Evolutionary conservation across 2,888 invertebrate genomes (phyloP).

Genomic region (Branchipolynoe longqiensis): DNA sequence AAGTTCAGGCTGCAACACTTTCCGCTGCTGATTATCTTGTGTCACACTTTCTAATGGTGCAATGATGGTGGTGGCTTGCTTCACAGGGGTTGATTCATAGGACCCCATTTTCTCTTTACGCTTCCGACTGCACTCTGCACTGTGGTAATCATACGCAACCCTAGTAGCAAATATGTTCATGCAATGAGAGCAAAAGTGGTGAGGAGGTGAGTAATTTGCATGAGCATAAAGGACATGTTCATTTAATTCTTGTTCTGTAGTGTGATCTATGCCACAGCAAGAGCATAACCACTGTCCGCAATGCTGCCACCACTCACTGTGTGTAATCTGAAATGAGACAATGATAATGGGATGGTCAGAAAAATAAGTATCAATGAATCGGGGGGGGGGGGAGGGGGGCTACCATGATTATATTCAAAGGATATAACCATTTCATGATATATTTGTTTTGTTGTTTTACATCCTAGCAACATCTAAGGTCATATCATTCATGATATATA

Average conservation of each 20-base stretch:
- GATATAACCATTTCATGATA: too few relatives aligned
- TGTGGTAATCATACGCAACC: not conserved
- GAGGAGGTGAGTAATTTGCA: not conserved
- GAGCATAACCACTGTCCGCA: constrained; percentile 23
- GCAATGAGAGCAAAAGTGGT: not conserved
- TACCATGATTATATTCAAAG: too few relatives aligned
- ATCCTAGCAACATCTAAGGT: too few relatives aligned
- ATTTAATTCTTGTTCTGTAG: constrained; percentile 44
- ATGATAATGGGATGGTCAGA: too few relatives aligned
- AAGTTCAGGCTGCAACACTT: not conserved
- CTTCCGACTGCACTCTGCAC: not conserved
- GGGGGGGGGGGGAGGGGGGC: too few relatives aligned
- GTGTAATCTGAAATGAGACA: not conserved
- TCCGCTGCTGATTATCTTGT: not conserved
- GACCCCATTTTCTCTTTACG: not conserved
- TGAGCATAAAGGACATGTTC: constrained; percentile 31
- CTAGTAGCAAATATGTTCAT: not conserved
- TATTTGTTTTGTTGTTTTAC: too few relatives aligned
- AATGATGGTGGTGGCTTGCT: not conserved
- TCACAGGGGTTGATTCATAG: not conserved
- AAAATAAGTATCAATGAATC: too few relatives aligned
- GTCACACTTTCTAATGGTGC: constrained; percentile 18
- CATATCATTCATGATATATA: too few relatives aligned
- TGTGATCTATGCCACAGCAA: constrained; percentile 2
- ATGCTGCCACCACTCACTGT: constrained; percentile 11